Evolutionary conservation across 2,888 invertebrate species (phyloP), one percentile per base, ranked within the genome.

Genomic region (Lapara coniferarum): DNA sequence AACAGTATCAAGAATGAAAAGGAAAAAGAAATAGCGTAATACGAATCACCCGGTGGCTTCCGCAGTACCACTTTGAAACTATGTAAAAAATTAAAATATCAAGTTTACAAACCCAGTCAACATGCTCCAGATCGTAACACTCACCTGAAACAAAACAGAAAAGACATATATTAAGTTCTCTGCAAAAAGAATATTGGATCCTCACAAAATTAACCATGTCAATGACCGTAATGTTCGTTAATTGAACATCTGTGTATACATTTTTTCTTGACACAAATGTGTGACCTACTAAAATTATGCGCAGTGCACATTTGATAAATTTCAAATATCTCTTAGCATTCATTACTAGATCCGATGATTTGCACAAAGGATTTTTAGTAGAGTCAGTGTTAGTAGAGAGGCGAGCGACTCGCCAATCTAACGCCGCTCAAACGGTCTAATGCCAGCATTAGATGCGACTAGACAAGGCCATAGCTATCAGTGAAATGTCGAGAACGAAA

Each of bases 401-500:
- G 79, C 86, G 51, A 90, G 90, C 87, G 74, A 82, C 89, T 89
- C 72, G 84, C 76, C 78, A 76, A 77, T 72, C 73, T 76, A 80
- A 74, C 69, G 70, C 72, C 72, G 76, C 86, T 81, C 88, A 85
- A 93, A 93, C 89, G 79, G 81, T 88, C 93, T 92, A 92, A 90
- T 81, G 89, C 92, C 89, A 91, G 92, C 90, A 92, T 93, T 93
- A 93, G 93, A 93, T 93, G 93, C 91, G 92, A 93, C 92, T 93
- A 93, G 93, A 93, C 93, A 92, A 93, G 93, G 93, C 93, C 92
- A 89, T 85, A 91, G 89, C 92, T 93, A 93, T 93, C 93, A 92
- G 92, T 92, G 92, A 93, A 93, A 93, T 93, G 93, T 92, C 89
- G 92, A 90, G 93, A 88, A 86, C 87, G 92, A 93, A 92, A 92